Evolutionary conservation across 1,140 invertebrate species (phyloP), one percentile per base, ranked within the genome.

Genomic region (Bombus waltoni): DNA sequence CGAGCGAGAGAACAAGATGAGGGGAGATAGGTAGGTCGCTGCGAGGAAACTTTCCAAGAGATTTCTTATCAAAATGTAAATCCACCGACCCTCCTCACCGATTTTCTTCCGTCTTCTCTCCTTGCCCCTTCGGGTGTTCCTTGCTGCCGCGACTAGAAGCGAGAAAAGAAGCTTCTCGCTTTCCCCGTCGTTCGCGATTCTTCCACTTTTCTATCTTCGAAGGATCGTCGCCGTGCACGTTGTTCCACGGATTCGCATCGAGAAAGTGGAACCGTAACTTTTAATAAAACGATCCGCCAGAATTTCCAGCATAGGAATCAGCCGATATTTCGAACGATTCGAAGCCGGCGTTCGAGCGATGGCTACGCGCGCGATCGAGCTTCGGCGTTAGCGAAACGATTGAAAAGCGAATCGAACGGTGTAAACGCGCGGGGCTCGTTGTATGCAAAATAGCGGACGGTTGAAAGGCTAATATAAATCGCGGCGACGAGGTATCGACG

Each of bases 41-140:
- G 84, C 83, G 77, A 86, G 88, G 85, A 94, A 90, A 95, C 93
- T 95, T 95, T 93, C 91, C 91, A 86, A 90, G 92, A 94, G 94
- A 94, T 94, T 95, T 94, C 94, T 95, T 95, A 95, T 95, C 94
- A 95, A 95, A 95, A 95, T 95, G 94, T 93, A 95, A 95, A 95
- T 95, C 92, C 92, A 91, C 82, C 92, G 90, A 91, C 87, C 91
- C 89, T 92, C 91, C 91, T 91, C 85, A 87, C 80, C 87, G 87
- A 82, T 83, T 84, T 87, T 85, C 86, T 87, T 77, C 87, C 83
- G 65, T 73, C 57, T 53, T 22, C 47, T n/a, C 66, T 76, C 72
- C 71, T 77, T 77, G 47, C n/a, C 1, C 38, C 6, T 1, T 25
- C 42, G n/a, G 2, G 32, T 32, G 32, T 32, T 5, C 28, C 65